A percentile compares a stretch with the other conserved stretches of the same genome.
Evolutionary conservation across 2,888 invertebrate species (phyloP).

Genomic region (Flexamia atlantica): DNA sequence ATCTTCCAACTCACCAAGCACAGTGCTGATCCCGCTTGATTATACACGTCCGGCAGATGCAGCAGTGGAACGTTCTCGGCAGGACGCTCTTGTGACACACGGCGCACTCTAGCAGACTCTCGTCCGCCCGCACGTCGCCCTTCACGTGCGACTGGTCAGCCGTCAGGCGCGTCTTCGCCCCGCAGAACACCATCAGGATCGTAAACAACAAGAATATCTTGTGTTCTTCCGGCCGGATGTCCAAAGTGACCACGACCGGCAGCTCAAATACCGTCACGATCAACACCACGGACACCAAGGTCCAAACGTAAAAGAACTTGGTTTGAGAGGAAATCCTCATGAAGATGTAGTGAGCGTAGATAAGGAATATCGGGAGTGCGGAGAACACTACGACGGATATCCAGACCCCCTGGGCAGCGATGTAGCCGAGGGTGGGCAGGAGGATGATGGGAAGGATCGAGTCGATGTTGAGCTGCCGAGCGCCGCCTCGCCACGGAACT

Average conservation of each 20-base stretch:
- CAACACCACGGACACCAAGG: slow-evolving; percentile 81
- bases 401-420: slow-evolving; percentile 68
- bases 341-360: slow-evolving; percentile 68
- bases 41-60: slow-evolving; percentile 89
- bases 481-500: slow-evolving; percentile 80
- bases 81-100: slow-evolving; percentile 80
- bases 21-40: slow-evolving; percentile 88
- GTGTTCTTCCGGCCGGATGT: slow-evolving; percentile 84
- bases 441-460: slow-evolving; percentile 76
- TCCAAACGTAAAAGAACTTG: slow-evolving; percentile 88
- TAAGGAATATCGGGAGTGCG: slow-evolving; percentile 68
- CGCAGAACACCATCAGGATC: slow-evolving; percentile 75
- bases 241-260: slow-evolving; percentile 83
- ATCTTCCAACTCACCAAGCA: slow-evolving; percentile 81
- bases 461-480: slow-evolving; percentile 77
- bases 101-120: slow-evolving; percentile 77
- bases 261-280: slow-evolving; percentile 85
- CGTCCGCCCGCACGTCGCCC: slow-evolving; percentile 70
- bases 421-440: slow-evolving; percentile 70
- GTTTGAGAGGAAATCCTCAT: slow-evolving; percentile 75
- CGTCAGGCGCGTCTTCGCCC: slow-evolving; percentile 73
- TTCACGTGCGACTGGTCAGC: slow-evolving; percentile 71
- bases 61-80: slow-evolving; percentile 88
- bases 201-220: slow-evolving; percentile 77
- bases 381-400: slow-evolving; percentile 68